Evolutionary conservation across 2,888 invertebrate genomes (phyloP).

Genomic region (Cactoblastis cactorum): DNA sequence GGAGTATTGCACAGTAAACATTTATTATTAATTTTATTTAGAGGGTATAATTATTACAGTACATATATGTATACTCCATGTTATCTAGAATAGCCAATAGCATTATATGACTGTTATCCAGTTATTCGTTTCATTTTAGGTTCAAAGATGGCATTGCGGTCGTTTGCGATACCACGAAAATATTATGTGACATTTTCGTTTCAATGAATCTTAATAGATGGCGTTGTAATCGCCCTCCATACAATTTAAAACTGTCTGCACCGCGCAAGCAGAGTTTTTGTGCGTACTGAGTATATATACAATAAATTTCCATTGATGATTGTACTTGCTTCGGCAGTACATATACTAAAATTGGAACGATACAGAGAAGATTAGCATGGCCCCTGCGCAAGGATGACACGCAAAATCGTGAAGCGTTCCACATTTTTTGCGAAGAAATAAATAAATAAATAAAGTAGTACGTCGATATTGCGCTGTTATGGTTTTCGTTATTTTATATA

Average conservation of each 20-base stretch:
- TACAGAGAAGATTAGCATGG: conserved; percentile 47
- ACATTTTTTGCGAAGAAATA: conserved; percentile 40
- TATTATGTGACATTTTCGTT: background rate
- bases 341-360: conserved; percentile 53
- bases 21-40: too few species aligned
- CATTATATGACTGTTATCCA: too few species aligned
- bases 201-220: background rate
- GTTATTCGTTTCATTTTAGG: too few species aligned
- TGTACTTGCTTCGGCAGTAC: conserved; percentile 52
- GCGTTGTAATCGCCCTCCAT: background rate
- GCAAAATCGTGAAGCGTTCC: conserved; percentile 53
- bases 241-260: conserved; percentile 16
- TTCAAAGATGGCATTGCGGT: too few species aligned
- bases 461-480: too few species aligned
- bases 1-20: too few species aligned
- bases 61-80: too few species aligned
- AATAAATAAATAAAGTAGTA: too few species aligned
- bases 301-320: rapidly evolving
- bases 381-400: conserved; percentile 58
- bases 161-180: too few species aligned
- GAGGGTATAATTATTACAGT: too few species aligned
- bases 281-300: conserved; percentile 12
- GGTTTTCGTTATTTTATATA: too few species aligned
- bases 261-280: conserved; percentile 25
- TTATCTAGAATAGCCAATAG: too few species aligned